Conservation (phyloP, 2,113 vertebrate genomes). For the Acanthisitta chloris region DNA sequence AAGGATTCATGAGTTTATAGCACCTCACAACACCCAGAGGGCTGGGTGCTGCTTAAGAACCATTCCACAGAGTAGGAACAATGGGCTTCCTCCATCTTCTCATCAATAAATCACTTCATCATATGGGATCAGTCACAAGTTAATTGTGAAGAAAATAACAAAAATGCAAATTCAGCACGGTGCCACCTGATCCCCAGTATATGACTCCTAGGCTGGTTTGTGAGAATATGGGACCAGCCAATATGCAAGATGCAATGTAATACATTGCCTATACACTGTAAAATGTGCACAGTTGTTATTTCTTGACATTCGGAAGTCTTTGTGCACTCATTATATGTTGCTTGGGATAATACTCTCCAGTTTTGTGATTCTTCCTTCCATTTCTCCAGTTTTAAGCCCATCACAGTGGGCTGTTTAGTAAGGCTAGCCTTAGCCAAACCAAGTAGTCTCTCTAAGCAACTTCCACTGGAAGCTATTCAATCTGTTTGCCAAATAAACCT, state of each 20-base stretch:
- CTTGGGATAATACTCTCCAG: not conserved
- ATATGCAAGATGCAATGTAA: not conserved
- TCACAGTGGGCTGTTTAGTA: not conserved
- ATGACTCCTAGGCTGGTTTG: not conserved
- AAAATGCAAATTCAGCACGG: not conserved
- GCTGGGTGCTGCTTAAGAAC: not conserved
- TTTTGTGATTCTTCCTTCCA: not conserved
- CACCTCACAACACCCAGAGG: not conserved
- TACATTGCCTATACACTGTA: not conserved
- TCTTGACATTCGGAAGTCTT: not conserved
- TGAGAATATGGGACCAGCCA: not conserved
- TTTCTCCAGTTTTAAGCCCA: not conserved
- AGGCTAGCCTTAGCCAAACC: not conserved
- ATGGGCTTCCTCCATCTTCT: not conserved
- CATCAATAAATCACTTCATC: not conserved
- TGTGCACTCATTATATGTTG: not conserved
- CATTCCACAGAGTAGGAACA: not conserved
- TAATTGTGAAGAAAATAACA: not conserved
- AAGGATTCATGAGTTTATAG: not conserved
- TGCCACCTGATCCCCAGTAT: not conserved
- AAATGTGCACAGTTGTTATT: not conserved
- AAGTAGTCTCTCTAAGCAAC: not conserved
- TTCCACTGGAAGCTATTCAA: not conserved
- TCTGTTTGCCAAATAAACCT: not conserved
- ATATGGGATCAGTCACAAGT: not conserved